A percentile compares a stretch with the other conserved stretches of the same genome.
Evolutionary conservation across 2,797 vertebrate genomes (phyloP).

Genomic region (Sarcoramphus papa): DNA sequence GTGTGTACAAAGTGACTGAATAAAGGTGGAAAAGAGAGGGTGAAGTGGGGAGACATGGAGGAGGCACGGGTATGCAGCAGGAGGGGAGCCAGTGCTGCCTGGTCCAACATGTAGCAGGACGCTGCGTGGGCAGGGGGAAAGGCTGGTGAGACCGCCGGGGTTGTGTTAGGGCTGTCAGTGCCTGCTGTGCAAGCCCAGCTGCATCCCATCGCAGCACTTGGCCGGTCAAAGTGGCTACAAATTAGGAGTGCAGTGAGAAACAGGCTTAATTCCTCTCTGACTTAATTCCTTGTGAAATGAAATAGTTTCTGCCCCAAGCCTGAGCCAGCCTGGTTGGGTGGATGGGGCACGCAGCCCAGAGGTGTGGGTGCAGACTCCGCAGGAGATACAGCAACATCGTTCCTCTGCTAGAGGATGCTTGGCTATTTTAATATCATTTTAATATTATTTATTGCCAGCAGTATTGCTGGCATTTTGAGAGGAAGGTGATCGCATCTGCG

Average conservation of each 20-base stretch:
- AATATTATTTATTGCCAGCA: background rate
- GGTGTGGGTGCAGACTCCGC: background rate
- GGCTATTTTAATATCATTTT: background rate
- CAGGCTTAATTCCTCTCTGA: background rate
- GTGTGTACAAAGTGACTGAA: background rate
- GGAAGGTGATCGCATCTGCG: background rate
- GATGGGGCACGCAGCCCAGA: fast-evolving
- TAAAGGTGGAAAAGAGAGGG: background rate
- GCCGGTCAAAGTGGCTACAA: background rate
- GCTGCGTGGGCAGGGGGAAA: background rate
- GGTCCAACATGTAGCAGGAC: fast-evolving
- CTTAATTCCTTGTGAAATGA: background rate
- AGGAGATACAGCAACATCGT: fast-evolving
- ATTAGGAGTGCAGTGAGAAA: background rate
- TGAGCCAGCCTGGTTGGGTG: background rate
- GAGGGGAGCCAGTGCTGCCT: background rate
- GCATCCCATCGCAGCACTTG: background rate
- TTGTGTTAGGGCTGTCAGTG: background rate
- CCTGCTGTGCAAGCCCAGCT: background rate
- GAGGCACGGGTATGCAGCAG: background rate
- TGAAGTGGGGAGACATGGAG: background rate
- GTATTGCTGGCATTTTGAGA: background rate
- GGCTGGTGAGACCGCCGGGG: too few species aligned
- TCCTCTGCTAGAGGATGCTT: background rate
- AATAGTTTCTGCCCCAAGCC: background rate